Evolutionary conservation across 1,140 invertebrate species (phyloP).

Genomic region (Nomia melanderi): DNA sequence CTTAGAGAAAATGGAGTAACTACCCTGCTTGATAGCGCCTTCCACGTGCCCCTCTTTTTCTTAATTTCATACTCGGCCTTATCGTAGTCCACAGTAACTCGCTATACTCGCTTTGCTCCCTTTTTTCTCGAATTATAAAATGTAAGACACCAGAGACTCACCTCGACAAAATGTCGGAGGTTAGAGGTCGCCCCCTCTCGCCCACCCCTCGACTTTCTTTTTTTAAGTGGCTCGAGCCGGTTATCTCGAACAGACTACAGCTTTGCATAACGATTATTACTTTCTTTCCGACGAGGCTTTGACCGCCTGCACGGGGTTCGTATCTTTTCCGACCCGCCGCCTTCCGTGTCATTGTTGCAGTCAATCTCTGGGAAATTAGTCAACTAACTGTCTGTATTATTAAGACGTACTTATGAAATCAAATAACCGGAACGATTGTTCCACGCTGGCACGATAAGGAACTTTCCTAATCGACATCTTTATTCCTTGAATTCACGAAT

Average conservation of each 20-base stretch:
- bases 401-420: constrained; percentile 19
- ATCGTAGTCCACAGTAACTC: constrained; percentile 41
- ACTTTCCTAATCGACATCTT: not conserved
- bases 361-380: constrained; percentile 39
- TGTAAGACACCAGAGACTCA: constrained; percentile 53
- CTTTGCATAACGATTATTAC: constrained; percentile 73
- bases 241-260: constrained; percentile 65
- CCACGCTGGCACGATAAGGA: constrained; percentile 9
- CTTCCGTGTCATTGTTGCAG: not conserved
- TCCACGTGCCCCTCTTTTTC: constrained; percentile 37
- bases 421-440: constrained; percentile 18
- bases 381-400: constrained; percentile 43
- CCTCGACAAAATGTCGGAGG: constrained; percentile 16
- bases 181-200: constrained; percentile 21
- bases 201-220: too few species aligned
- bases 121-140: constrained; percentile 59
- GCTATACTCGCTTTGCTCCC: constrained; percentile 1
- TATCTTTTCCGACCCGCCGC: constrained; percentile 31
- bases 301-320: constrained; percentile 18
- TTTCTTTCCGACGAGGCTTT: constrained; percentile 54
- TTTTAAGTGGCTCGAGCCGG: constrained; percentile 54
- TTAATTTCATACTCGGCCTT: constrained; percentile 58
- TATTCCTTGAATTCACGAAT: not conserved
- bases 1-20: constrained; percentile 59
- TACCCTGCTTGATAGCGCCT: constrained; percentile 43